phyloP scores from a whole-genome alignment of 53 echinoderm and acorn worm genomes.

The Henricia sp. region DNA sequence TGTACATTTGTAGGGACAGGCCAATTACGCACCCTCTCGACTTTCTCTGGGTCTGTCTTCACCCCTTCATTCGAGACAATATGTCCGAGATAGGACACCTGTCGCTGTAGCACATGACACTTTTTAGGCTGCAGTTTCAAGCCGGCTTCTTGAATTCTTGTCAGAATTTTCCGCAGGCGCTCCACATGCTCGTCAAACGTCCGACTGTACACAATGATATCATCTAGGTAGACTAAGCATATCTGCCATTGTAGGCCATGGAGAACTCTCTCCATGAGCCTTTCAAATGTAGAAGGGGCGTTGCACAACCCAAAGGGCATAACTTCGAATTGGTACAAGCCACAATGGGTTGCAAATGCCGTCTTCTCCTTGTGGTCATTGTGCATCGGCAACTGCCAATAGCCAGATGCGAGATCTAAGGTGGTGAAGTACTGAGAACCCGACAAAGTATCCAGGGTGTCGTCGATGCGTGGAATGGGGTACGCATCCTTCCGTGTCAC shows the following conservation, averaged over 20 bases:
- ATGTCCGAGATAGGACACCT: conserved; percentile 53
- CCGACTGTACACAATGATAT: conserved; percentile 44
- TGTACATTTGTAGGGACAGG: background rate
- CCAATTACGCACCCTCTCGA: conserved; percentile 11
- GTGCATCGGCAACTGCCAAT: conserved; percentile 56
- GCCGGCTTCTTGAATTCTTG: conserved; percentile 41
- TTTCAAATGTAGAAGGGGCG: conserved; percentile 52
- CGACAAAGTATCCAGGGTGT: conserved; percentile 23
- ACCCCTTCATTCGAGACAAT: conserved; percentile 59
- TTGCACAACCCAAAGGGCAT: conserved; percentile 62
- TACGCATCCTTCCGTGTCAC: conserved; percentile 27
- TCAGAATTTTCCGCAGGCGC: conserved; percentile 51
- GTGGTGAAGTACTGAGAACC: conserved; percentile 21
- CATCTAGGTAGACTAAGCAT: conserved; percentile 62
- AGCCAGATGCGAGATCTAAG: conserved; percentile 38
- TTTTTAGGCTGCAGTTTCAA: conserved; percentile 69
- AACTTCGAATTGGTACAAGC: conserved; percentile 62
- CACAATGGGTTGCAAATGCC: conserved; percentile 55
- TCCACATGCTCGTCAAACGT: conserved; percentile 31
- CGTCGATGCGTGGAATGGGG: conserved; percentile 35
- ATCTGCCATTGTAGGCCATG: conserved; percentile 53
- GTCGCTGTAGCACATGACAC: conserved; percentile 48
- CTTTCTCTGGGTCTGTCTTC: conserved; percentile 27
- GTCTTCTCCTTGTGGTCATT: conserved; percentile 44
- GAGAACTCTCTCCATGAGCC: conserved; percentile 59